Evolutionary conservation across 2,113 vertebrate genomes (phyloP), one percentile per base, ranked within the genome.

Genomic region (Rissa tridactyla): DNA sequence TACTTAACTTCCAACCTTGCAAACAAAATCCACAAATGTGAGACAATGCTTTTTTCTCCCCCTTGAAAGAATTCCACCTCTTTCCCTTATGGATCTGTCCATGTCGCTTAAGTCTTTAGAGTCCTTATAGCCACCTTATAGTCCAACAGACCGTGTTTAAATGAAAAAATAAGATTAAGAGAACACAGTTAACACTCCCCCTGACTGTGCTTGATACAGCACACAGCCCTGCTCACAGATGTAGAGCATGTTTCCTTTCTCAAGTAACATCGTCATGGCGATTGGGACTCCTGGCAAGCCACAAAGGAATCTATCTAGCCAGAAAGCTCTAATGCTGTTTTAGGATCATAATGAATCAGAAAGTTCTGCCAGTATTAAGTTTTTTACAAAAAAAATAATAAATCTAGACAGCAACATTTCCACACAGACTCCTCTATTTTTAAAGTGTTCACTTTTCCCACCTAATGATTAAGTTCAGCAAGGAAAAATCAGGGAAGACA

Each of bases 261-360:
- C 40, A 57, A 69, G 49, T 16, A 90, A 89, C 36, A 89, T 34
- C 4, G 3, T 54, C 32, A 3, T 27, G 49, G 49, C 2, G 2
- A 58, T 10, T 54, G 47, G 52, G 44, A 86, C 73, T 93, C 64
- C 58, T 89, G 73, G 55, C 84, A 90, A 83, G 44, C 32, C 66
- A 81, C 2, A 0, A 44, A 73, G 69, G 51, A 91, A 61, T 70
- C 81, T 65, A 73, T 54, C 80, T 83, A 92, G 61, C 73, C 84
- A 91, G 81, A 91, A 92, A 3, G 3, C n/a, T 95, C 92, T 76
- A 85, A 57, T 92, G 42, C 54, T 80, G 46, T 34, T 94, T 89
- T 90, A 91, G 73, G 38, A 92, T 60, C 77, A 90, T 36, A 84
- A 91, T 66, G 88, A 72, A 92, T 86, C 55, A 49, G 87, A 92